Percentiles rank a stretch among this genome's conserved stretches.
Evolutionary conservation across 92 coral and sea anemone genomes (phyloP).

Genomic region (Epizoanthus illoricatus): DNA sequence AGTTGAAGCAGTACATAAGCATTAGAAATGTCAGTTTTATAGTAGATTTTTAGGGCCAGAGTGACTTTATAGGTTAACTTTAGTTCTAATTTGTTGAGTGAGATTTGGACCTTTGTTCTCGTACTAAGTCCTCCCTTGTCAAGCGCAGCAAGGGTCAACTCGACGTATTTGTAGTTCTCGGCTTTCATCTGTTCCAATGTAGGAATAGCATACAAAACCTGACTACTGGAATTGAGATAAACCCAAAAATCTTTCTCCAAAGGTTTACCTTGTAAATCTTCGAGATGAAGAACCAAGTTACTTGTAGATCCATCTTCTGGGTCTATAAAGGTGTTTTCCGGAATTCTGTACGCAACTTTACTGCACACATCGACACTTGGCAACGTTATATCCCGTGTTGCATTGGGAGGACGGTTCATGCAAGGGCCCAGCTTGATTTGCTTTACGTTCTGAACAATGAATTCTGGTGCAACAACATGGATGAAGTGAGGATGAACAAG

Average conservation of each 20-base stretch:
- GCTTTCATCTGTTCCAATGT: conserved; percentile 20
- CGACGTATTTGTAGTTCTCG: conserved; percentile 9
- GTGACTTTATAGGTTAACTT: conserved; percentile 28
- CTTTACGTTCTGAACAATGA: conserved; percentile 43
- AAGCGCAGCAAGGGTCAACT: conserved; percentile 43
- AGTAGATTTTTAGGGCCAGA: conserved; percentile 25
- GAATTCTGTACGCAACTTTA: conserved; percentile 19
- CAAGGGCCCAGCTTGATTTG: conserved; percentile 43
- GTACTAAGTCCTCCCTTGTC: conserved; percentile 41
- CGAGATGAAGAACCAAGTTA: conserved; percentile 31
- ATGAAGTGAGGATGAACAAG: conserved; percentile 45
- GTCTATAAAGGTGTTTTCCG: conserved; percentile 35
- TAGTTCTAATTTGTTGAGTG: conserved; percentile 6
- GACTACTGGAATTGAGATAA: conserved; percentile 36
- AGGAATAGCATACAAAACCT: conserved; percentile 35
- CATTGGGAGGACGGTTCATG: conserved; percentile 45
- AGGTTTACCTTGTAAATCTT: conserved; percentile 3
- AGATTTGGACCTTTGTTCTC: conserved; percentile 26
- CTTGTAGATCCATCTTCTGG: conserved; percentile 45
- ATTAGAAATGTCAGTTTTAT: conserved; percentile 29
- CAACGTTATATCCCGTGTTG: conserved; percentile 5
- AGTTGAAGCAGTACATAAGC: conserved; percentile 28
- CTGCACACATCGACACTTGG: conserved; percentile 30
- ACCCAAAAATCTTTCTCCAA: conserved; percentile 29
- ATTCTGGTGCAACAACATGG: conserved; percentile 43